phyloP scores from a whole-genome alignment of 35 echinoderm and acorn worm genomes.

The Apostichopus parvimensis region DNA sequence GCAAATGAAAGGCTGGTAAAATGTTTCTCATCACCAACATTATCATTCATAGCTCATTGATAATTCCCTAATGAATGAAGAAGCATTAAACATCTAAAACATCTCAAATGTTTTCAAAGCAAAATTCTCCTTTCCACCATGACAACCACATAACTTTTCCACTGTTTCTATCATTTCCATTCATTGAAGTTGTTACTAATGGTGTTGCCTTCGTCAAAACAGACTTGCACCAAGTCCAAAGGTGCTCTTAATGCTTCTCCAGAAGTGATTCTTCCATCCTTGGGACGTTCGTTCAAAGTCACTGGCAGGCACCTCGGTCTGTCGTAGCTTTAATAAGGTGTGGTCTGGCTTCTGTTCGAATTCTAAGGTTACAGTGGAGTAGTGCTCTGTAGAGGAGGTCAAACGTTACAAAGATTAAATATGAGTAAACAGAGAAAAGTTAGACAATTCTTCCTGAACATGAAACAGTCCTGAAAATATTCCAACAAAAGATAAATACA shows the following conservation, averaged over 20 bases:
- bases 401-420: not conserved
- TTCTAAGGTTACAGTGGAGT: conserved; percentile 79
- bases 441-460: no score
- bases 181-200: not conserved
- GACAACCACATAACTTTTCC: no score
- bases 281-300: conserved; percentile 83
- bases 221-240: conserved; percentile 83
- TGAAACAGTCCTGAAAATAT: no score
- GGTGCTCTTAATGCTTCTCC: conserved; percentile 77
- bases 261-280: conserved; percentile 88
- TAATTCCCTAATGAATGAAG: no score
- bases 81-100: no score
- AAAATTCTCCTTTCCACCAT: no score
- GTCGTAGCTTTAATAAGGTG: conserved; percentile 67
- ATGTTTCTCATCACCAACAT: no score
- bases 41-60: no score
- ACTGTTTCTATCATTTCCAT: no score
- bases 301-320: conserved; percentile 72
- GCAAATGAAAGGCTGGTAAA: no score
- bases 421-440: not conserved
- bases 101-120: no score
- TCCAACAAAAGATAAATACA: no score
- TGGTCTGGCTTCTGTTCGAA: conserved; percentile 77
- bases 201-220: conserved; percentile 66
- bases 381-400: conserved; percentile 66